Evolutionary conservation across 2,113 vertebrate genomes (phyloP), one percentile per base, ranked within the genome.

Genomic region (Uria lomvia): DNA sequence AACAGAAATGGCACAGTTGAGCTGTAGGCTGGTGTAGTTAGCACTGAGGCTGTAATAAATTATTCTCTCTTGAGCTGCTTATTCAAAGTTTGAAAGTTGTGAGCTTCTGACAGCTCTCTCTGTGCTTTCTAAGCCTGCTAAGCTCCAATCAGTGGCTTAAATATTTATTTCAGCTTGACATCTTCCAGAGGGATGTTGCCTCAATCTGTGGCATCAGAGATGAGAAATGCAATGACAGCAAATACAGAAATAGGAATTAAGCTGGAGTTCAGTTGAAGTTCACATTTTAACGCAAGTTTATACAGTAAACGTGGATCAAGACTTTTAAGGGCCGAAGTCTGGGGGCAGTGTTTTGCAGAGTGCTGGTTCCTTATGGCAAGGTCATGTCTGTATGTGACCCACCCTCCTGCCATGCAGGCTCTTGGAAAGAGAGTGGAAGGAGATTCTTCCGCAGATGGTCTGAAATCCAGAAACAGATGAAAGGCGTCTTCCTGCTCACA

Each of bases 121-220:
- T 73, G 47, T 82, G 70, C 68, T 81, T 94, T 66, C 86, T 87
- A 92, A 95, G 88, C 86, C 92, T 91, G 53, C 76, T 94, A 89
- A 95, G 80, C 83, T 81, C 83, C 21, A 5, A 43, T 92, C 60
- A 75, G 60, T 72, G 79, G 45, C 86, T 95, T 94, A 96, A 96
- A 94, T 96, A 94, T 87, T 95, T 94, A 87, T 95, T 97, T 89
- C 88, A 78, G 45, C 72, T 95, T 95, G 70, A 78, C 73, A 76
- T 73, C 86, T 78, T 92, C 76, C 91, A 82, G 58, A 76, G 76
- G 88, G 80, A 91, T 94, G 65, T 84, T 89, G 53, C 82, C 58
- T 94, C 49, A 17, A 86, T 75, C 65, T 72, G 36, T 84, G 43
- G 73, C 22, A 5, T 89, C 58, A 81, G 83, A 96, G 66, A 81